Percentiles rank a stretch among this genome's conserved stretches.
phyloP scores from a whole-genome alignment of 2,113 vertebrate genomes.

The Stercorarius parasiticus region DNA sequence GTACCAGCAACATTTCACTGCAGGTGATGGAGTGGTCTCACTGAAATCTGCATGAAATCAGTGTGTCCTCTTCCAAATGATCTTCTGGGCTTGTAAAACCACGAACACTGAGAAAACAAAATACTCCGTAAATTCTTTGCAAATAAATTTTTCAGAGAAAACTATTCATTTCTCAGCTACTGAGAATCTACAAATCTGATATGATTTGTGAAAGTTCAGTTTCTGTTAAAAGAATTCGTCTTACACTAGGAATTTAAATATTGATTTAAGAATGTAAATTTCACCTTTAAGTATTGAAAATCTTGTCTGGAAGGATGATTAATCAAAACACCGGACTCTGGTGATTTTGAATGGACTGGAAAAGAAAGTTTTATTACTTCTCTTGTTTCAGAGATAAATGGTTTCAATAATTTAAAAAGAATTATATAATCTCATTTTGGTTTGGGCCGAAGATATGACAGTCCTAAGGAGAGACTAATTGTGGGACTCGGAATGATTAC shows the following conservation, averaged over 20 bases:
- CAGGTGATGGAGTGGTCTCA: background rate
- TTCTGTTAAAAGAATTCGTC: background rate
- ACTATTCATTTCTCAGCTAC: background rate
- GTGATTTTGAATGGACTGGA: background rate
- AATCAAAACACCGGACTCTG: background rate
- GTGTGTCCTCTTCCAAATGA: background rate
- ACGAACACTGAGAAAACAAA: background rate
- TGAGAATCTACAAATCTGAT: background rate
- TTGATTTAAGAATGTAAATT: background rate
- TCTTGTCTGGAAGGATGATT: background rate
- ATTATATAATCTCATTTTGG: background rate
- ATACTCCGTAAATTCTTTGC: background rate
- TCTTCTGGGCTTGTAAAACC: background rate
- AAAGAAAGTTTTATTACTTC: background rate
- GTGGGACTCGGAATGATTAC: background rate
- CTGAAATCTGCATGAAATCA: background rate
- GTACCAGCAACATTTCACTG: background rate
- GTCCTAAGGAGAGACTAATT: background rate
- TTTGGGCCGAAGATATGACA: background rate
- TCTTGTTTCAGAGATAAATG: background rate
- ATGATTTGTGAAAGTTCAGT: background rate
- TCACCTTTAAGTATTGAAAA: background rate
- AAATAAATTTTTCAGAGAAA: background rate
- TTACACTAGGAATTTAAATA: background rate
- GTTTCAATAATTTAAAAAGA: background rate